These are phyloP conservation scores for Rhysida immarginata DNA, from an alignment of 1,140 invertebrate species.

Conservation along the genomic window DNA sequence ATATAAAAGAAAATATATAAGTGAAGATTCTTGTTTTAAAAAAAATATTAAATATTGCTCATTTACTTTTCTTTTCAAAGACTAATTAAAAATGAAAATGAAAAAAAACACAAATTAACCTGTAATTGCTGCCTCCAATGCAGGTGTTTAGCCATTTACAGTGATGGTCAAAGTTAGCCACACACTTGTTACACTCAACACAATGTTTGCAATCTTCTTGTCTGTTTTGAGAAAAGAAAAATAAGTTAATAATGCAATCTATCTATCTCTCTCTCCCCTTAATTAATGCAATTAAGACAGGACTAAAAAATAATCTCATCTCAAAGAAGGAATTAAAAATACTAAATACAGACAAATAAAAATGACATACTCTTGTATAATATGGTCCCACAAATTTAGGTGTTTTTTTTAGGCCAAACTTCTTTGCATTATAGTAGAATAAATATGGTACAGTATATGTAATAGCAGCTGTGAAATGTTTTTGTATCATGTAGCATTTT, in stretches of 20 bases:
- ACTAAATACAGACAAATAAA: not conserved
- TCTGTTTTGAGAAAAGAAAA: constrained; percentile 26
- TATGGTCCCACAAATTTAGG: not conserved
- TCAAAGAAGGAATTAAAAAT: not conserved
- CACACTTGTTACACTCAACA: constrained; percentile 91
- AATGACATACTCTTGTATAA: not conserved
- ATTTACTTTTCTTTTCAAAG: not conserved
- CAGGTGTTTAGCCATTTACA: constrained; percentile 98
- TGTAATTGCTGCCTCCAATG: constrained; percentile 77
- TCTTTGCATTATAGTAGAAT: no score
- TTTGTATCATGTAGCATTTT: no score
- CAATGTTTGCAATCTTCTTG: constrained; percentile 66
- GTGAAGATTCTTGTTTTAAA: not conserved
- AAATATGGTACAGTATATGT: no score
- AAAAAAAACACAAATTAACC: not conserved
- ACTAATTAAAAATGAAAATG: not conserved
- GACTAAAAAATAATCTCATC: no score
- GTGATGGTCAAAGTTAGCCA: constrained; percentile 78
- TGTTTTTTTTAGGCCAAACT: no score
- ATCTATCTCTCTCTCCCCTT: no score
- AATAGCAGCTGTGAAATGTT: no score
- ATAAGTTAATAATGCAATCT: no score
- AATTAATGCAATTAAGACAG: no score
- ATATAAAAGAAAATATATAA: not conserved
- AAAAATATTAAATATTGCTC: not conserved